Percentiles rank a stretch among this genome's conserved stretches.
Conservation (phyloP, 2,888 invertebrate genomes). For the Cryptus viduatorius region DNA sequence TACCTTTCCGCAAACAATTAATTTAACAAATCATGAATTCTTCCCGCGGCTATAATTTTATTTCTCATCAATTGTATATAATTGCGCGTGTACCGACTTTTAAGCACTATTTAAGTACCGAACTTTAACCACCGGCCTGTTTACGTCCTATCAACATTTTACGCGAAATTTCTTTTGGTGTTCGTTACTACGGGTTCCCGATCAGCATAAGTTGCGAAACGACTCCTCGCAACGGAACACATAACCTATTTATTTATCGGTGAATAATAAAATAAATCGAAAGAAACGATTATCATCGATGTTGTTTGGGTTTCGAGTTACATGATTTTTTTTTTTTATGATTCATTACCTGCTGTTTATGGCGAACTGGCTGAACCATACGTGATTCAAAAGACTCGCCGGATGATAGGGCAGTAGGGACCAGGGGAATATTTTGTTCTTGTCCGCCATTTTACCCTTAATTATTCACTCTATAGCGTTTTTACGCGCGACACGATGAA, state of each 20-base stretch:
- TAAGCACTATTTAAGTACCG: too few species aligned
- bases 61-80: not conserved
- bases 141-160: too few species aligned
- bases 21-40: not conserved
- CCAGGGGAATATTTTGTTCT: slow-evolving; percentile 83
- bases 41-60: not conserved
- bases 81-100: too few species aligned
- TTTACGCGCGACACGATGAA: slow-evolving; percentile 14
- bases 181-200: not conserved
- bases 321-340: not conserved
- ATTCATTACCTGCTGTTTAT: slow-evolving; percentile 71
- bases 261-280: not conserved
- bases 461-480: slow-evolving; percentile 34
- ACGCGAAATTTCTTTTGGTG: not conserved
- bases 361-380: slow-evolving; percentile 83
- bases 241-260: not conserved
- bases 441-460: slow-evolving; percentile 81
- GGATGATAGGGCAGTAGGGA: slow-evolving; percentile 81
- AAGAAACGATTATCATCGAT: not conserved
- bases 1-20: not conserved
- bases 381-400: slow-evolving; percentile 81
- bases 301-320: not conserved
- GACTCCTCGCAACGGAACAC: not conserved
- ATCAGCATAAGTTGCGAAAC: not conserved
- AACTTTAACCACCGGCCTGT: too few species aligned